Conservation (phyloP, 2,888 invertebrate genomes). For the Caenorhabditis afra region DNA sequence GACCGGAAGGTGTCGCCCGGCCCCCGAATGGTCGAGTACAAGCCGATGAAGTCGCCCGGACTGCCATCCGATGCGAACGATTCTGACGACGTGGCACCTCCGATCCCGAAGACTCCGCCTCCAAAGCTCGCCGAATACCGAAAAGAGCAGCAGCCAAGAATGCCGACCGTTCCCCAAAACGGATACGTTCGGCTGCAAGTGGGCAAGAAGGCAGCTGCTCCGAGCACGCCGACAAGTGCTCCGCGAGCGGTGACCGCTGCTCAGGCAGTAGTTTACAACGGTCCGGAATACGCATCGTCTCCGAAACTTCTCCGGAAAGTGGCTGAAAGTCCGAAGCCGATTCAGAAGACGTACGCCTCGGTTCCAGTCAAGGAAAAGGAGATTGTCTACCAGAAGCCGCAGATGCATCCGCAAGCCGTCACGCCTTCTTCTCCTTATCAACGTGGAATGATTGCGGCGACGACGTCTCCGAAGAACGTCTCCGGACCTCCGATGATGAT, state of each 20-base stretch:
- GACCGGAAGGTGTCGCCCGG: background rate
- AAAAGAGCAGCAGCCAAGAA: constrained; percentile 34
- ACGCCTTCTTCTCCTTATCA: background rate
- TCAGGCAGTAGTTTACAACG: constrained; percentile 12
- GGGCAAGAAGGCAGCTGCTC: constrained; percentile 2
- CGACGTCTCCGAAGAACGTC: background rate
- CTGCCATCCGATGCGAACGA: constrained; percentile 11
- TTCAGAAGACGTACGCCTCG: constrained; percentile 12
- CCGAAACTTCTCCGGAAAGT: constrained; percentile 35
- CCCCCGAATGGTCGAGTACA: constrained; percentile 48
- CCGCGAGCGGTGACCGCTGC: background rate
- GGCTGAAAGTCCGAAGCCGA: background rate
- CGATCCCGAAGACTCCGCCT: constrained; percentile 54
- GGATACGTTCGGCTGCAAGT: constrained; percentile 40
- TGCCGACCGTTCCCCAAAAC: constrained; percentile 25
- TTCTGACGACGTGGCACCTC: constrained; percentile 26
- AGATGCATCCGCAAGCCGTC: constrained; percentile 27
- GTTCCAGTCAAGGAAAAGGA: constrained; percentile 28
- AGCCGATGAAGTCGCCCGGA: constrained; percentile 41
- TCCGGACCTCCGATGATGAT: background rate
- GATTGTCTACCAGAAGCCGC: constrained; percentile 24
- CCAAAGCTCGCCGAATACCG: constrained; percentile 53
- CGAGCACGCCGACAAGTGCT: background rate
- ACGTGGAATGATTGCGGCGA: constrained; percentile 22
- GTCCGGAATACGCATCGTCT: constrained; percentile 38